A percentile compares a stretch with the other conserved stretches of the same genome.
These are phyloP conservation scores for Bombus fervidus DNA, from an alignment of 1,140 invertebrate species.

Conservation along the genomic window DNA sequence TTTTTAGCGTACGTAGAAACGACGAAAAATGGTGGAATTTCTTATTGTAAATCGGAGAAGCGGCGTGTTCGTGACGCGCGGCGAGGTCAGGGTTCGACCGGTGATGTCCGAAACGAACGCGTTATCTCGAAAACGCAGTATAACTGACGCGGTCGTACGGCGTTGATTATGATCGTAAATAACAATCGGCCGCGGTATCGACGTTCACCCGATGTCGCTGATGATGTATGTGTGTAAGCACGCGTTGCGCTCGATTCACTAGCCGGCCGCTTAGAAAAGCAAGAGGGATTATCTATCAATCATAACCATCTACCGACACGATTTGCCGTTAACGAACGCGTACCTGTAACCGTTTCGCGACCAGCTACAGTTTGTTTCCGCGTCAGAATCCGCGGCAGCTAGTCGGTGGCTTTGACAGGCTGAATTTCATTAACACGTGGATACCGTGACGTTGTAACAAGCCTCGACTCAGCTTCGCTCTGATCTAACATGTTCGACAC, in stretches of 20 bases:
- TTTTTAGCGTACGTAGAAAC: neutral
- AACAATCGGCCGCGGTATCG: constrained; percentile 69
- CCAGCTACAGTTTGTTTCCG: constrained; percentile 54
- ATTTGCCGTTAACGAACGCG: constrained; percentile 25
- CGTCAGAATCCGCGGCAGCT: constrained; percentile 5
- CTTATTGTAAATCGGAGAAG: neutral
- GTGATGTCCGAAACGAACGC: constrained; percentile 8
- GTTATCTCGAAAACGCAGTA: constrained; percentile 57
- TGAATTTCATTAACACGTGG: constrained; percentile 62
- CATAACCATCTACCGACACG: constrained; percentile 50
- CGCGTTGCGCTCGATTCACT: constrained; percentile 26
- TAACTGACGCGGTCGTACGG: constrained; percentile 9
- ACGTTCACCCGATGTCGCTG: constrained; percentile 70
- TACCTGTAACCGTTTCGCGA: constrained; percentile 3
- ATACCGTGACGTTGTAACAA: neutral
- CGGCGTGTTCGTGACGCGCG: too few species aligned
- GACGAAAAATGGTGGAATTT: neutral
- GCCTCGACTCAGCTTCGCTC: too few species aligned
- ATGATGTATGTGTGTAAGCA: constrained; percentile 54
- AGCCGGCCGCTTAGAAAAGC: constrained; percentile 10
- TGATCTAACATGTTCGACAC: constrained; percentile 3
- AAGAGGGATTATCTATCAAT: constrained; percentile 66
- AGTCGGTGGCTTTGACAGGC: constrained; percentile 54
- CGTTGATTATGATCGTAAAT: constrained; percentile 75
- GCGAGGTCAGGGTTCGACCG: too few species aligned